Conservation (phyloP, 2,797 vertebrate genomes). For the Coregonus sp. region DNA sequence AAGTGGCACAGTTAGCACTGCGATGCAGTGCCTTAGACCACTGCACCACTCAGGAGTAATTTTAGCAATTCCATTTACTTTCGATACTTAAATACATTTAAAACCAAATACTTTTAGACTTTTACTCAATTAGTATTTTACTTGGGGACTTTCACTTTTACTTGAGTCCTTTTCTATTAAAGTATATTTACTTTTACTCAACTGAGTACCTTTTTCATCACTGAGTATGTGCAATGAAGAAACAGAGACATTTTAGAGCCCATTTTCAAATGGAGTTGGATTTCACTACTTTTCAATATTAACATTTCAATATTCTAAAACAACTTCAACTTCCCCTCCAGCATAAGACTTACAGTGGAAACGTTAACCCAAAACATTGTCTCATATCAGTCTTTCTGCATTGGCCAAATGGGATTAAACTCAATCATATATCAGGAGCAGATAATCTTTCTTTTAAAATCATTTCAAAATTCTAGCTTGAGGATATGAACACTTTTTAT, state of each 20-base stretch:
- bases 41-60: too few relatives aligned
- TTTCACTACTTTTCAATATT: neutral
- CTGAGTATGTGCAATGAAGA: neutral
- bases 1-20: too few relatives aligned
- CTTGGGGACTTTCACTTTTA: too few relatives aligned
- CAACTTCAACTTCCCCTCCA: neutral
- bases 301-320: neutral
- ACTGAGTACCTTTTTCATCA: neutral
- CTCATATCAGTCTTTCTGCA: constrained; percentile 12
- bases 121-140: too few relatives aligned
- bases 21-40: too few relatives aligned
- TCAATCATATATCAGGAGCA: constrained; percentile 13
- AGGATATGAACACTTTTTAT: constrained; percentile 7
- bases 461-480: constrained; percentile 9
- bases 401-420: constrained; percentile 29
- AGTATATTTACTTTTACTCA: too few relatives aligned
- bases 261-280: neutral
- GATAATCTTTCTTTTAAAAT: constrained; percentile 20
- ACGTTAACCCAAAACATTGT: constrained; percentile 7
- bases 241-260: neutral
- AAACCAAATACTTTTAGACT: too few relatives aligned
- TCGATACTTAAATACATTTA: too few relatives aligned
- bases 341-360: neutral
- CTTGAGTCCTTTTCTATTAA: too few relatives aligned
- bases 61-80: too few relatives aligned